Evolutionary conservation across 2,888 invertebrate genomes (phyloP), one percentile per base, ranked within the genome.

Genomic region (Sinohyriopsis cumingii): DNA sequence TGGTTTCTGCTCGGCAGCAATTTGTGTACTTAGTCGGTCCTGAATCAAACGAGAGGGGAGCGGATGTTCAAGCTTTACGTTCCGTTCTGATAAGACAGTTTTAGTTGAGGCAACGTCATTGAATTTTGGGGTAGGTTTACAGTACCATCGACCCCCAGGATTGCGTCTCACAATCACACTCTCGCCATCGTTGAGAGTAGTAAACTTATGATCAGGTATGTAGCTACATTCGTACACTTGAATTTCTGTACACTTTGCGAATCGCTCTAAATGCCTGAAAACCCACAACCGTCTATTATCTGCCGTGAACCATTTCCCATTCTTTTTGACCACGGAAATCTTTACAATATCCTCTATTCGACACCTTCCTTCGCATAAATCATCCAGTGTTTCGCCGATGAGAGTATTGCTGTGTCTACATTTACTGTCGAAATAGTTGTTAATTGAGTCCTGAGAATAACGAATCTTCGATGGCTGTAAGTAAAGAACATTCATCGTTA

Each of bases 281-380:
- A 64, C 25, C 55, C 64, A 64, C 19, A 64, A 19, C 6, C 64
- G 33, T 64, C 64, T 64, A 5, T 64, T 64, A 55, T 64, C 64
- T 9, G 55, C 64, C 7, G 24, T 64, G n/a, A 25, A 64, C 64
- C 64, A 64, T 55, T 20, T 55, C 25, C 55, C 56, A 9, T 7
- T n/a, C 19, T 19, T 64, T 5, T 55, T 5, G 19, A 24, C 56
- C 9, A 64, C 64, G 15, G 25, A 15, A 20, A 64, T 64, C 0
- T 18, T 5, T 24, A 25, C 25, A 64, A 64, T 64, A 22, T 64
- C 55, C 5, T 19, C 19, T 9, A 64, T 56, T 20, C 19, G 55
- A 20, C 55, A 55, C 6, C n/a, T 55, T 1, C 64, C 64, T 20
- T 55, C 64, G 24, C 64, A 55, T 15, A 64, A 55, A 28, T 18